Percentiles rank a stretch among this genome's conserved stretches.
phyloP scores from a whole-genome alignment of 2,113 vertebrate genomes.

The Mormyrus lacerda region DNA sequence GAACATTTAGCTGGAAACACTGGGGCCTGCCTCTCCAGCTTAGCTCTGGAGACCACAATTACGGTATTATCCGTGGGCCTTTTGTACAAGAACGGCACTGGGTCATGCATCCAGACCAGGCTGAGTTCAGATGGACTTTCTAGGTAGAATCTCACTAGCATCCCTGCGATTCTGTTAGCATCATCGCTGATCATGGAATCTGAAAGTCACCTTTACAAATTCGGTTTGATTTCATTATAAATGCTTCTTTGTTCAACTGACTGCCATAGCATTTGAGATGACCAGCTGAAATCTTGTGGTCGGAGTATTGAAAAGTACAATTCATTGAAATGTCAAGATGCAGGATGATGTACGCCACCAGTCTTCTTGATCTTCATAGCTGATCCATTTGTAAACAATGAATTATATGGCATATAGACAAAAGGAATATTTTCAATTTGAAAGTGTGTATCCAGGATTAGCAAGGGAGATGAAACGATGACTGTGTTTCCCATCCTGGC shows the following conservation, averaged over 20 bases:
- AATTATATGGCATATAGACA: not conserved
- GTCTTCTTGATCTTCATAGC: not conserved
- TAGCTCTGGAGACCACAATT: slow-evolving; percentile 34
- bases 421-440: not conserved
- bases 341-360: not conserved
- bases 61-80: slow-evolving; percentile 49
- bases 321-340: not conserved
- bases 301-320: not conserved
- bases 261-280: not conserved
- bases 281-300: not conserved
- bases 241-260: not conserved
- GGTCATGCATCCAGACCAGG: slow-evolving; percentile 14
- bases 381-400: slow-evolving; percentile 1
- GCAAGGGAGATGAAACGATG: not conserved
- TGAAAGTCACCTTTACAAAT: not conserved
- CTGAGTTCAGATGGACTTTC: not conserved
- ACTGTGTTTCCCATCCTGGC: not conserved
- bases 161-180: not conserved
- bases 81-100: slow-evolving; percentile 31
- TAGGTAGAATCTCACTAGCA: not conserved
- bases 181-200: not conserved
- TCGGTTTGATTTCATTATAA: not conserved
- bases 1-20: slow-evolving; percentile 45
- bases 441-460: not conserved
- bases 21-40: slow-evolving; percentile 37